A percentile compares a stretch with the other conserved stretches of the same genome.
These are phyloP conservation scores for Lepidocolaptes lacrymiger DNA, from an alignment of 2,797 vertebrate genomes.

Conservation along the genomic window DNA sequence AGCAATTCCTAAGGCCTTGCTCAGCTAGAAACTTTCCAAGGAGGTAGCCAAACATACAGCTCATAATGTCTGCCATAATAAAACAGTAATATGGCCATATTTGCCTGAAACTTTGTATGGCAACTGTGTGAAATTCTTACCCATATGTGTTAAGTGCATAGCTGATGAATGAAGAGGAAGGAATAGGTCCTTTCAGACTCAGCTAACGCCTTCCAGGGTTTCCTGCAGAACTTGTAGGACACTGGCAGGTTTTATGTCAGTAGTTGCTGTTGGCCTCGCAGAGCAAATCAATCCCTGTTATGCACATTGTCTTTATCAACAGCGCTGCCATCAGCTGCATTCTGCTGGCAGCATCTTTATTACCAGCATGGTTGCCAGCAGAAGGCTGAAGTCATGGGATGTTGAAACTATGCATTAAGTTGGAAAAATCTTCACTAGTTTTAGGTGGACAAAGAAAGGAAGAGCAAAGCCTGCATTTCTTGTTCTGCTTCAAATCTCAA, in stretches of 20 bases:
- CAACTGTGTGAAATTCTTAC: neutral
- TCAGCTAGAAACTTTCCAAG: neutral
- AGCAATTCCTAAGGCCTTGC: neutral
- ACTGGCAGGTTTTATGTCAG: neutral
- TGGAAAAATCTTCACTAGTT: neutral
- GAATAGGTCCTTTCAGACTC: neutral
- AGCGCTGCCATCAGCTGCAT: neutral
- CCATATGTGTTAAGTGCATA: neutral
- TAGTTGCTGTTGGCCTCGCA: neutral
- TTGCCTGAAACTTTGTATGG: neutral
- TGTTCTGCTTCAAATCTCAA: neutral
- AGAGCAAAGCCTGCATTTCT: neutral
- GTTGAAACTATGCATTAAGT: neutral
- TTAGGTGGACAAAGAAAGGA: neutral
- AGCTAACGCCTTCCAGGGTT: neutral
- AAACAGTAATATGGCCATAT: neutral
- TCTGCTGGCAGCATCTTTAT: neutral
- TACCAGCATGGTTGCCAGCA: neutral
- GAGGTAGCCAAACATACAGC: neutral
- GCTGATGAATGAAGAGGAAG: neutral
- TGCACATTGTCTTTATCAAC: neutral
- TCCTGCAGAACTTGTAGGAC: neutral
- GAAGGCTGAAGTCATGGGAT: neutral
- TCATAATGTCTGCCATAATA: neutral
- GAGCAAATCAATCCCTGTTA: neutral